Evolutionary conservation across 2,888 invertebrate genomes (phyloP).

Genomic region (Panzeria rudis): DNA sequence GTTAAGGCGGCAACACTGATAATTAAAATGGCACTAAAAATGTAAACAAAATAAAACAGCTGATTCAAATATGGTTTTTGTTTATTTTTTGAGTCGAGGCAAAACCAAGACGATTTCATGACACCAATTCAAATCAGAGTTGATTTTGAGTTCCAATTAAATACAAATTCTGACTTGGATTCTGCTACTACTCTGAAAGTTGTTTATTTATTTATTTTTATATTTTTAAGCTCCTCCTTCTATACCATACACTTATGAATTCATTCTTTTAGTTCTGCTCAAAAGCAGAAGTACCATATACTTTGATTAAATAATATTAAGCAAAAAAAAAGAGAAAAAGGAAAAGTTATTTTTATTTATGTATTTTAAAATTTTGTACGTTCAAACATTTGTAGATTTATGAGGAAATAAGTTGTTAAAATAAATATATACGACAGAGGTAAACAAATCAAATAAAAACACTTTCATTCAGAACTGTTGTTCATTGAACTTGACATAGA

Average conservation of each 20-base stretch:
- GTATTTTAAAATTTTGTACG: conserved; percentile 1
- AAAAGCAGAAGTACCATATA: neutral
- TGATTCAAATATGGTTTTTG: no score
- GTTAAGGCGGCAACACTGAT: no score
- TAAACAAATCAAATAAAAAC: conserved; percentile 27
- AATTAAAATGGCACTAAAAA: no score
- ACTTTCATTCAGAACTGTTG: conserved; percentile 51
- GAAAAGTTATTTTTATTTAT: conserved; percentile 8
- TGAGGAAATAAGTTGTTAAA: conserved; percentile 64
- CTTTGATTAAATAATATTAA: neutral
- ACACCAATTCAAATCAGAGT: no score
- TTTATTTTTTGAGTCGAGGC: no score
- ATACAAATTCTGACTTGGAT: no score
- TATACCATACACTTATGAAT: neutral
- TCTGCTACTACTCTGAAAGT: no score
- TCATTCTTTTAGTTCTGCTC: conserved; percentile 3
- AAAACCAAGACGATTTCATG: no score
- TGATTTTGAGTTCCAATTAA: no score
- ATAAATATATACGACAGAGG: conserved; percentile 52
- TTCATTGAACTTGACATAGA: conserved; percentile 71
- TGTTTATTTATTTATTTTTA: no score
- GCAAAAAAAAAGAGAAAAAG: conserved; percentile 3
- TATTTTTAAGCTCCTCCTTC: no score
- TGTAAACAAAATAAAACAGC: no score
- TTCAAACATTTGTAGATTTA: neutral